These are phyloP conservation scores for Odocoileus hemionus DNA, from an alignment of 2,113 vertebrate genomes.

Conservation along the genomic window DNA sequence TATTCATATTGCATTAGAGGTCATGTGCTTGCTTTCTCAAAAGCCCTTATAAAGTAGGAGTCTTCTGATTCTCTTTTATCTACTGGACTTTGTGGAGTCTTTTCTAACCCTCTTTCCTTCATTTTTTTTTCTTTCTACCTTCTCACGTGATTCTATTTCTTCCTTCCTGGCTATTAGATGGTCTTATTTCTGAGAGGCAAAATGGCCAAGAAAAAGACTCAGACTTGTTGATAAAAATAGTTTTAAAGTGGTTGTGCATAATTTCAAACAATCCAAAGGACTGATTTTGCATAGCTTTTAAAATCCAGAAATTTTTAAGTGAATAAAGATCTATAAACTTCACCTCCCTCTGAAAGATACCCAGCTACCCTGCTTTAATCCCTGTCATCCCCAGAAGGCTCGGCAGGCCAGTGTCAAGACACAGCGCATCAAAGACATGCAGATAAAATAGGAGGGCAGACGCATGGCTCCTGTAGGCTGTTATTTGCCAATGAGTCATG, in stretches of 20 bases:
- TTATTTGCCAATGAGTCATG: constrained; percentile 10
- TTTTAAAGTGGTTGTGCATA: not conserved
- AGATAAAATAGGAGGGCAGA: constrained; percentile 5
- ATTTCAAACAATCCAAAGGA: not conserved
- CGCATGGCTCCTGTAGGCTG: not conserved
- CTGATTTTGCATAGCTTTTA: not conserved
- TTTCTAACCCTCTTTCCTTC: not conserved
- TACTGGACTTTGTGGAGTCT: not conserved
- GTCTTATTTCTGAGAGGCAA: not conserved
- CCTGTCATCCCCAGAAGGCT: not conserved
- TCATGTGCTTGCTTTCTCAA: not conserved
- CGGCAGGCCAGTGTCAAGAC: not conserved
- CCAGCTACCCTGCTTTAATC: not conserved
- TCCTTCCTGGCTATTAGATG: not conserved
- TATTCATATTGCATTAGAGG: not conserved
- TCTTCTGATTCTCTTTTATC: not conserved
- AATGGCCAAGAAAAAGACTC: not conserved
- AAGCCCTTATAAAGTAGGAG: not conserved
- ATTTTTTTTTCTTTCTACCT: not conserved
- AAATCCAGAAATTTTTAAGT: not conserved
- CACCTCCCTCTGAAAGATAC: not conserved
- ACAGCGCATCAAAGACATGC: not conserved
- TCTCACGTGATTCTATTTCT: not conserved
- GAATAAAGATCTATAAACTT: not conserved
- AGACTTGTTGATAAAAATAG: not conserved